These are phyloP conservation scores for Pleuronectes platessa DNA, from an alignment of 2,113 vertebrate species.

Conservation along the genomic window DNA sequence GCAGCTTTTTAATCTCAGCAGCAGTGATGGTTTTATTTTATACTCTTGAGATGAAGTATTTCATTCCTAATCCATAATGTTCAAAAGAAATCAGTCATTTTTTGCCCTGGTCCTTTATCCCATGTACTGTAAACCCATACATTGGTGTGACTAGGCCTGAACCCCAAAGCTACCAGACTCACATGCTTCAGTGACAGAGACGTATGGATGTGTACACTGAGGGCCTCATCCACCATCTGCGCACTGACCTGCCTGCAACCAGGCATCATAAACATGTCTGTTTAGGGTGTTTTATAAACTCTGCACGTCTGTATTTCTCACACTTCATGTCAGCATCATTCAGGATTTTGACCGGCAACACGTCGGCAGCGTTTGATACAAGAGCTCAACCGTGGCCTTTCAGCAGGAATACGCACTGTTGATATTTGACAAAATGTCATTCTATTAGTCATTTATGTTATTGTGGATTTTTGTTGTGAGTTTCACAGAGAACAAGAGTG, in stretches of 20 bases:
- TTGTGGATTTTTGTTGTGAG: no score
- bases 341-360: slow-evolving; percentile 49
- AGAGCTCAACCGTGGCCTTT: neutral
- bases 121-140: neutral
- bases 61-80: neutral
- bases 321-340: neutral
- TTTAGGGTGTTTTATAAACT: slow-evolving; percentile 50
- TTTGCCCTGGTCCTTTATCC: neutral
- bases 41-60: neutral
- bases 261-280: slow-evolving; percentile 50
- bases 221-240: slow-evolving; percentile 43
- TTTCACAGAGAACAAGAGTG: no score
- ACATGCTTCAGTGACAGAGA: slow-evolving; percentile 61
- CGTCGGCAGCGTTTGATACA: slow-evolving; percentile 33
- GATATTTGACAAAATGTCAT: neutral
- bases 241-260: slow-evolving; percentile 48
- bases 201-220: slow-evolving; percentile 58
- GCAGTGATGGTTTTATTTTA: neutral
- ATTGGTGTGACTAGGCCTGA: neutral
- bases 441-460: no score
- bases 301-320: neutral
- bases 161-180: slow-evolving; percentile 21
- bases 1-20: no score
- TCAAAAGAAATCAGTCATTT: neutral
- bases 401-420: no score